Base-by-base conservation (phyloP, 2,113 vertebrate species). In the Vulpes ferrilata region DNA sequence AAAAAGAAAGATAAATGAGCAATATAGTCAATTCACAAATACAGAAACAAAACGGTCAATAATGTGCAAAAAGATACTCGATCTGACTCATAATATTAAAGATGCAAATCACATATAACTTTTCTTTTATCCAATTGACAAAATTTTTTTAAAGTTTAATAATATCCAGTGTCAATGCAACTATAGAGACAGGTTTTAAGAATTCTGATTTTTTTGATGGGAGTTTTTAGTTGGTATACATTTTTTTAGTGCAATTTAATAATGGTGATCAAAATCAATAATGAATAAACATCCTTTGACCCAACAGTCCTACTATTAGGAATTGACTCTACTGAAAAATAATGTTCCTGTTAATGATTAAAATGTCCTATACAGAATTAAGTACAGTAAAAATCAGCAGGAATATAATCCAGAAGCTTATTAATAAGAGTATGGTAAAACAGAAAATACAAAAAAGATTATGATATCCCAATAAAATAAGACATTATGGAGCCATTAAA, bases 241-340 rank as follows among this genome's bases (percentile, higher is more conserved):
- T 38, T 48, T 20, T 94, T 32, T 71, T 86, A 35, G 23, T 55
- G 4, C 7, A 32, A 59, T 57, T 86, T 92, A 88, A 11, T 67
- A 95, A 64, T 38, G 71, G 88, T 51, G 1, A 48, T 35, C 48
- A 94, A 94, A 81, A 88, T 88, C 19, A 96, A 73, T 30, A 85
- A 48, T 22, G 35, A 78, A 64, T 90, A 86, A 94, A 55, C 12
- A 79, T 71, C 12, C 1, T 95, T 90, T 76, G n/a, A 86, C 8
- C 69, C 3, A 64, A 16, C 0, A 87, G 65, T 90, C 73, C 8
- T 16, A 32, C 48, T 85, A 60, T 80, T 55, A 94, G 55, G 25
- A 97, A 35, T 13, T 88, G 22, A 53, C 23, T 53, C 15, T 73
- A 84, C 71, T 20, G 25, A 86, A 92, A 96, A 67, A 79, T 64